A percentile compares a stretch with the other conserved stretches of the same genome.
phyloP scores from a whole-genome alignment of 2,888 invertebrate species.

The Amblyteles armatorius region DNA sequence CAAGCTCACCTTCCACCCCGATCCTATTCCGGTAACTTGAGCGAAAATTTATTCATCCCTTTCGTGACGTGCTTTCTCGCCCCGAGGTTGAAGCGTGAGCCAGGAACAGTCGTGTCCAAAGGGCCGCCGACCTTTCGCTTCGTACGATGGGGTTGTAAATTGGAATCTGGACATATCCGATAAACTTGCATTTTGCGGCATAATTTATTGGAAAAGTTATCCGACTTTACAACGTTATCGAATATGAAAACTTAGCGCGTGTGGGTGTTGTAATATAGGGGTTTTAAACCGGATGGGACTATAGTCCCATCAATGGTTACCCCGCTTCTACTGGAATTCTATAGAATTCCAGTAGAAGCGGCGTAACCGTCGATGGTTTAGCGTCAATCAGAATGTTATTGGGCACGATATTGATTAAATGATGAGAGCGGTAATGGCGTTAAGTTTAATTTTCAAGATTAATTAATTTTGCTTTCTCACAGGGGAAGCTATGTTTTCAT shows the following conservation, averaged over 20 bases:
- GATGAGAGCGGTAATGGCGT: too few species aligned
- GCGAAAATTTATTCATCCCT: constrained; percentile 65
- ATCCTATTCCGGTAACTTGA: constrained; percentile 46
- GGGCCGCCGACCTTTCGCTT: constrained; percentile 4
- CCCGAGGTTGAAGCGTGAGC: background rate
- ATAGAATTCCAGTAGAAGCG: background rate
- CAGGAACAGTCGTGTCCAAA: background rate
- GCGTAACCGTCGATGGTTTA: background rate
- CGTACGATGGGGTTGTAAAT: background rate
- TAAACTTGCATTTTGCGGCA: background rate
- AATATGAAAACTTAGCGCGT: background rate
- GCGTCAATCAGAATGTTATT: too few species aligned
- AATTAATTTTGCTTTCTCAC: too few species aligned
- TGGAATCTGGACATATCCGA: constrained; percentile 3
- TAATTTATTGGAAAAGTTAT: background rate
- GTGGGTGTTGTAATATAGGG: background rate
- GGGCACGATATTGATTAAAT: too few species aligned
- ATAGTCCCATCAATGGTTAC: too few species aligned
- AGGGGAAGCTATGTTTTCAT: too few species aligned
- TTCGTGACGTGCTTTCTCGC: constrained; percentile 50
- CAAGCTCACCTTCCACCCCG: constrained; percentile 36
- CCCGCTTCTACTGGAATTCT: too few species aligned
- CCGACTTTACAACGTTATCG: background rate
- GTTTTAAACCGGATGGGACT: background rate
- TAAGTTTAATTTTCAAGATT: too few species aligned